phyloP scores from a whole-genome alignment of 2,113 vertebrate species.

The Nannobrachium achirus region DNA sequence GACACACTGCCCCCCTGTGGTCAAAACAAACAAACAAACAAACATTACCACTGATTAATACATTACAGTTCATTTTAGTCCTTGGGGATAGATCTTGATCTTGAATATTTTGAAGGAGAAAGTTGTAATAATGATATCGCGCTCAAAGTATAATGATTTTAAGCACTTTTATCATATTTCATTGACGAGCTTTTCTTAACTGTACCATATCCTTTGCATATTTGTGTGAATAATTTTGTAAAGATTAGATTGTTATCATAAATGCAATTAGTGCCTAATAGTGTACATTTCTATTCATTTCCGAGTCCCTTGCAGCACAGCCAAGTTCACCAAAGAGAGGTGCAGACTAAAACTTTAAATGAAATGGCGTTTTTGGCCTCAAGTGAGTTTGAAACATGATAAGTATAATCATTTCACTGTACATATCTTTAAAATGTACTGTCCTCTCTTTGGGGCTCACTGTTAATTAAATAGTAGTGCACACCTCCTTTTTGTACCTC shows the following conservation, averaged over 20 bases:
- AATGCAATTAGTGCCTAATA: background rate
- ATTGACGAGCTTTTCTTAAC: conserved; percentile 10
- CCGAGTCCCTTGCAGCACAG: background rate
- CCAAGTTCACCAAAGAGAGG: conserved; percentile 3
- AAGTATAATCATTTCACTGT: background rate
- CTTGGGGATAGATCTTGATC: background rate
- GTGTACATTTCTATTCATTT: conserved; percentile 14
- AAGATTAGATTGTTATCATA: background rate
- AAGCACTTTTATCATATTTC: conserved; percentile 9
- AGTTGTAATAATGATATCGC: conserved; percentile 1
- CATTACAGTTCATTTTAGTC: background rate
- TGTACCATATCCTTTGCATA: conserved; percentile 9
- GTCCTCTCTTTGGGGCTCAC: conserved; percentile 22
- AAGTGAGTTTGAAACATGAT: conserved; percentile 8
- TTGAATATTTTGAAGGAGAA: conserved; percentile 12
- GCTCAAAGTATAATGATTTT: conserved; percentile 7
- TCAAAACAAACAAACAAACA: conserved; percentile 21
- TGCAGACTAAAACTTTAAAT: conserved; percentile 7
- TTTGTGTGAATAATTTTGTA: conserved; percentile 12
- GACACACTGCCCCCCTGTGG: conserved; percentile 56
- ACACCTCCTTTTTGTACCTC: conserved; percentile 66
- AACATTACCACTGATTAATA: conserved; percentile 39
- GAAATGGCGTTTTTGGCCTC: background rate
- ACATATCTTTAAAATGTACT: conserved; percentile 25
- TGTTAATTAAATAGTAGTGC: conserved; percentile 46